Base-by-base conservation (phyloP, 2,888 invertebrate species). In the Eumerus sabulonum region DNA sequence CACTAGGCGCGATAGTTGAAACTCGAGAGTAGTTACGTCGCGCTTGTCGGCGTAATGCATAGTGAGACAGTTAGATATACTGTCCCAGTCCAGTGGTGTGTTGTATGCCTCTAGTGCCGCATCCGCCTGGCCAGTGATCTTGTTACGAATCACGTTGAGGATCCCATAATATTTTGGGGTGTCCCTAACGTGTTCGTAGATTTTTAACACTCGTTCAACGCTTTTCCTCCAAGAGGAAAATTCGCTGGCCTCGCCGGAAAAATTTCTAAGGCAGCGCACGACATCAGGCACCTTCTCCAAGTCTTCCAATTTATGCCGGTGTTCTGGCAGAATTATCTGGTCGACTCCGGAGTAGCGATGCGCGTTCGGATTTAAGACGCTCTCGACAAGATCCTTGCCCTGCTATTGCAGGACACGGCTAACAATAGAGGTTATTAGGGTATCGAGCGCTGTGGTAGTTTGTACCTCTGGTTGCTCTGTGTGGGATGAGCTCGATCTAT, bases 201-300 rank as follows among this genome's bases (percentile, higher is more conserved):
- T 68, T 53, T 36, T 44, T 11, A 59, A 13, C 12, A 68, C 48
- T 0, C 53, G 59, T n/a, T 68, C 53, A 7, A 68, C 45, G 11
- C 68, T 53, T 14, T 68, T 68, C 59, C 48, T 67, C 57, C 68
- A 59, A n/a, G 53, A 60, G 16, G 59, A 60, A n/a, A 68, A 68
- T 42, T 68, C 53, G 11, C 45, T 38, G 13, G 68, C 53, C n/a
- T 68, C 53, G 7, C 53, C 53, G 0, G 40, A 68, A 9, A 60
- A 68, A 13, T 36, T 60, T 1, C 60, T 35, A 12, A 60, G 38
- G 40, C 67, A 50, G 48, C 50, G 18, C 35, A 67, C 35, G 11
- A 67, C 44, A 9, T 67, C 56, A 5, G 56, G 50, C 16, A 67
- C 48, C 17, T 44, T 56, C 1, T 67, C 57, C 17, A 48, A 40